A percentile compares a stretch with the other conserved stretches of the same genome.
Conservation (phyloP, 2,797 vertebrate species). For the Muraenolepis orangiensis region DNA sequence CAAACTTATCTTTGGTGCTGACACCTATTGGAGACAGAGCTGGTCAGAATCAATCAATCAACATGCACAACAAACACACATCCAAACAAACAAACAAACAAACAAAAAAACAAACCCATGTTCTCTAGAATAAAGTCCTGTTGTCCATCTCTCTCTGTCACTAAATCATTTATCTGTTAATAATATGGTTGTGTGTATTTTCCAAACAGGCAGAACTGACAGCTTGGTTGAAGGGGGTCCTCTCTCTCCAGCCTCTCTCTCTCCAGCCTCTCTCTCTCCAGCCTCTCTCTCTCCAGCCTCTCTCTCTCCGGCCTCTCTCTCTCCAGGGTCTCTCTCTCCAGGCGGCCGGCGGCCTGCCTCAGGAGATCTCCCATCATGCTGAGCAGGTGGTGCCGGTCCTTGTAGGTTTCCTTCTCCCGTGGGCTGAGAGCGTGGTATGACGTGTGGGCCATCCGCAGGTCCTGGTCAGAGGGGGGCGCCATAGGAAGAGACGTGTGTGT, state of each 20-base stretch:
- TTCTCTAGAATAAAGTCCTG: background rate
- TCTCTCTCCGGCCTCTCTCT: too few species aligned
- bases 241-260: constrained; percentile 62
- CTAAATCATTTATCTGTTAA: too few species aligned
- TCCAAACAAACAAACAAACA: background rate
- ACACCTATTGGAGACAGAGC: background rate
- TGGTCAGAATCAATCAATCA: background rate
- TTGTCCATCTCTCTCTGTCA: background rate
- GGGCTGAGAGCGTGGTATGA: constrained; percentile 72
- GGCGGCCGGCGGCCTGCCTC: constrained; percentile 43
- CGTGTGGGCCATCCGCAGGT: constrained; percentile 68
- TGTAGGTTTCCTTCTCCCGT: constrained; percentile 63
- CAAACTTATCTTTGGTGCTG: background rate
- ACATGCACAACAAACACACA: background rate
- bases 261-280: too few species aligned
- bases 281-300: too few species aligned
- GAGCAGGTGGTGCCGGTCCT: constrained; percentile 66
- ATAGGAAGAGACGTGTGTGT: background rate
- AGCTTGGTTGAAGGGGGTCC: constrained; percentile 15
- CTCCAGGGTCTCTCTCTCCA: constrained; percentile 58
- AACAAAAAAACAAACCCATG: background rate
- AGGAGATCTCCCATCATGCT: constrained; percentile 70
- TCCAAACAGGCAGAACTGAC: constrained; percentile 37
- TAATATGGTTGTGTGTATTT: too few species aligned
- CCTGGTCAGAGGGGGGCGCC: constrained; percentile 57